Percentiles rank a stretch among this genome's conserved stretches.
Conservation (phyloP, 2,888 invertebrate genomes). For the Ichneumon xanthorius region DNA sequence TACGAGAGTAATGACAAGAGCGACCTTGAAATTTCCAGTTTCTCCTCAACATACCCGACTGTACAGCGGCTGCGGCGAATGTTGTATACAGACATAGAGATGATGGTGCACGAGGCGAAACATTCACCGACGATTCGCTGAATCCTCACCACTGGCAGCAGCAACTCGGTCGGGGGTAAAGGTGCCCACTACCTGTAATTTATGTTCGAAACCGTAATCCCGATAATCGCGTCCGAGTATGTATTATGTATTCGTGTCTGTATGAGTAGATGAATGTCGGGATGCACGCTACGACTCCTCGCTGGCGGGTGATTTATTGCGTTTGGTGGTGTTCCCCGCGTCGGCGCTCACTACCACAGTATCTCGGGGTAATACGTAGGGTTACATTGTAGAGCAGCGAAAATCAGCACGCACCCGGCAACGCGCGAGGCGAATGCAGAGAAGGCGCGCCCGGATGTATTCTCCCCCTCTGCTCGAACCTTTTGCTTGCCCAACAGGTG, state of each 20-base stretch:
- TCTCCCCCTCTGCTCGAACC: too few relatives aligned
- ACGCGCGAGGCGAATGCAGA: not conserved
- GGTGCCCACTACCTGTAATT: conserved; percentile 64
- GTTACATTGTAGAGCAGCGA: conserved; percentile 13
- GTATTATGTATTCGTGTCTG: conserved; percentile 52
- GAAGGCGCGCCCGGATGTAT: not conserved
- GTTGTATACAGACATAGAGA: not conserved
- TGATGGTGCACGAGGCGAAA: conserved; percentile 4
- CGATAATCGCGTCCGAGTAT: conserved; percentile 68
- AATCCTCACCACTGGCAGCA: conserved; percentile 27
- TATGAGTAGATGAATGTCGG: conserved; percentile 34
- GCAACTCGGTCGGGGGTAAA: conserved; percentile 31
- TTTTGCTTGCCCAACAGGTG: not conserved
- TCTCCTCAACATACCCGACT: not conserved
- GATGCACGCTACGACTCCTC: conserved; percentile 30
- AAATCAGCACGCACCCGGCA: not conserved
- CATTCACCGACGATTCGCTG: conserved; percentile 48
- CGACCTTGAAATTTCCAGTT: conserved; percentile 63
- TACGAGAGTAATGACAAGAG: conserved; percentile 66
- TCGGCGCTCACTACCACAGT: conserved; percentile 32
- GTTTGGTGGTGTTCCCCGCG: conserved; percentile 65
- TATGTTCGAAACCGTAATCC: conserved; percentile 71
- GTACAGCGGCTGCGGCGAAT: not conserved
- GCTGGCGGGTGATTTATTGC: conserved; percentile 68
- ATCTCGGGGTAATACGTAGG: not conserved